Base-by-base conservation (phyloP, 2,113 vertebrate genomes). In the Proteles cristata region DNA sequence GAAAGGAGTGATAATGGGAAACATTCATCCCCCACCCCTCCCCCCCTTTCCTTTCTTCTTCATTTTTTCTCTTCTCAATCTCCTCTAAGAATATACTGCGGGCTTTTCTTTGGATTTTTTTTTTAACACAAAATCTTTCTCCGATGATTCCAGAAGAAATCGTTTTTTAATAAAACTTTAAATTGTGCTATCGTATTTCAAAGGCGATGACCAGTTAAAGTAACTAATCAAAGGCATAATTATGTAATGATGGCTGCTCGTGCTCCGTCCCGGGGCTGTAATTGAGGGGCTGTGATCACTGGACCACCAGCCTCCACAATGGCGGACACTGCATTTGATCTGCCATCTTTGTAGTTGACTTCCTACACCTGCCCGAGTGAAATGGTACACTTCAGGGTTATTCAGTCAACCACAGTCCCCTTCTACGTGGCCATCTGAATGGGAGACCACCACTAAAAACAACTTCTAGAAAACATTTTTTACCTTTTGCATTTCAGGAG, bases 161-260 rank as follows among this genome's bases (percentile, higher is more conserved):
- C 91, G 93, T 97, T 98, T 98, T 98, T 99, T 98, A 98, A 98
- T 98, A 98, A 99, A 99, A 97, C 98, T 98, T 98, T 81, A 96
- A 98, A 98, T 98, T 98, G 98, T 77, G 87, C 98, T 98, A 99
- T 99, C 99, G 81, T 97, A 98, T 99, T 99, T 99, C 99, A 99
- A 99, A 99, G 98, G 98, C 98, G 92, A 97, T 9, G 97, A 96
- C 94, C 96, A 98, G 98, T 97, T 96, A 97, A 98, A 97, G 98
- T 98, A 96, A 97, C 98, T 98, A 98, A 99, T 99, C 99, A 99
- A 98, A 98, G 98, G 98, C 97, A 97, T 98, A 99, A 99, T 99
- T 98, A 99, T 98, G 98, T 99, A 98, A 99, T 98, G 98, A 98
- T 96, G 80, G 95, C 96, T 93, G 97, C 98, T 98, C 89, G 95